Evolutionary conservation across 2,113 vertebrate genomes (phyloP).

Genomic region (Zingel zingel): DNA sequence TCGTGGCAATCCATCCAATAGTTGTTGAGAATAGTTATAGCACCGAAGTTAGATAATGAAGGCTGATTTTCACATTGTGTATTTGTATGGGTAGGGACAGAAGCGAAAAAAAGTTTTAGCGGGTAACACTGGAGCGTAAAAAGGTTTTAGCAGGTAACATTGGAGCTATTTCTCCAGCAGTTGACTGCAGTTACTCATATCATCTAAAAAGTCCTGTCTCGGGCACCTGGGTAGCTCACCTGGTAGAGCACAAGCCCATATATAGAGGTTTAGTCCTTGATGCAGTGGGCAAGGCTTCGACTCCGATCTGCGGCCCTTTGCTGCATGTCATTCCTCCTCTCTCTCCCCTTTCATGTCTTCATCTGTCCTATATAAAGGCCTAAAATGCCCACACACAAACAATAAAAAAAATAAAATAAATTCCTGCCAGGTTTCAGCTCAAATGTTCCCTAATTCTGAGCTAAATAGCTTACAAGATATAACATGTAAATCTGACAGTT

Average conservation of each 20-base stretch:
- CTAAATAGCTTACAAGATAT: not conserved
- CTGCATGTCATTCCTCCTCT: no score
- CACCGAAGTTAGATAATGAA: not conserved
- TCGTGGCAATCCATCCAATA: not conserved
- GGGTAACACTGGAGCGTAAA: not conserved
- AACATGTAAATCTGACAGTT: not conserved
- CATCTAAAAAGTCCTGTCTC: not conserved
- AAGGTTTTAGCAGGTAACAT: not conserved
- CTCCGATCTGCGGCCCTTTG: no score
- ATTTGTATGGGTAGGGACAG: not conserved
- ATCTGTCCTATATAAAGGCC: no score
- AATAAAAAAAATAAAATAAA: no score
- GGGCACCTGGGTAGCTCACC: no score
- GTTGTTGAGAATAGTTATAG: no score
- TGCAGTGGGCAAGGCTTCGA: no score
- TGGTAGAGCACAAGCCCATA: no score
- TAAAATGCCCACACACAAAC: no score
- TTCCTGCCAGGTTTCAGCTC: not conserved
- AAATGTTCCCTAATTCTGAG: not conserved
- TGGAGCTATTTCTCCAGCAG: not conserved
- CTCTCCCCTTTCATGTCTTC: no score
- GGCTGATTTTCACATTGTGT: not conserved
- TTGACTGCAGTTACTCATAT: not conserved
- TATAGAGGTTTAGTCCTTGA: no score
- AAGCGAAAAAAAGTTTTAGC: not conserved